Conservation (phyloP, 2,888 invertebrate genomes). For the Anaspis maculata region DNA sequence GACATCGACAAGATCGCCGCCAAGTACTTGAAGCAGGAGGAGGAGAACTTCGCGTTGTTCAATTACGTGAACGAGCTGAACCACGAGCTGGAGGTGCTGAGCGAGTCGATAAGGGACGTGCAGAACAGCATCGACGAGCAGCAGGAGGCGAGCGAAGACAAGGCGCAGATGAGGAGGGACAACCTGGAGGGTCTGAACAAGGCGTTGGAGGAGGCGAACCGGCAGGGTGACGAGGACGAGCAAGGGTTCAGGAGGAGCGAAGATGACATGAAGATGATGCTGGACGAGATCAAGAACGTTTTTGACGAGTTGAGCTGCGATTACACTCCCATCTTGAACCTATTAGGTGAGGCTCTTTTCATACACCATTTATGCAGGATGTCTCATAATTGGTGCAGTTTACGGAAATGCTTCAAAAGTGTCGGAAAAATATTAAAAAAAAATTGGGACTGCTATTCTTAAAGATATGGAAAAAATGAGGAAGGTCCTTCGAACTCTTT, state of each 20-base stretch:
- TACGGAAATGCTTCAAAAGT: too few species aligned
- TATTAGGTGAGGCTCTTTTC: conserved; percentile 60
- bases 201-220: conserved; percentile 45
- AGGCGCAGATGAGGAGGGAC: conserved; percentile 51
- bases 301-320: conserved; percentile 62
- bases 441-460: too few species aligned
- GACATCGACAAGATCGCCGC: conserved; percentile 62
- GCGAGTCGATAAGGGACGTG: conserved; percentile 57
- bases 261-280: conserved; percentile 18
- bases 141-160: conserved; percentile 49
- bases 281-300: conserved; percentile 30
- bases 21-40: conserved; percentile 75
- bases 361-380: too few species aligned
- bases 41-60: conserved; percentile 86
- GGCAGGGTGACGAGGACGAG: conserved; percentile 33
- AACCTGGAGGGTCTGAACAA: conserved; percentile 49
- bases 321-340: conserved; percentile 60
- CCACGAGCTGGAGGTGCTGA: conserved; percentile 67
- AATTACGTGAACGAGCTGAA: conserved; percentile 88
- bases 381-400: too few species aligned
- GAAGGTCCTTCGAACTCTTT: too few species aligned
- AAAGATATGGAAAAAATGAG: too few species aligned
- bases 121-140: conserved; percentile 59
- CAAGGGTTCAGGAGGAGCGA: conserved; percentile 25
- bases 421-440: too few species aligned